phyloP scores from a whole-genome alignment of 2,797 vertebrate species.

The Galagoides demidoff region DNA sequence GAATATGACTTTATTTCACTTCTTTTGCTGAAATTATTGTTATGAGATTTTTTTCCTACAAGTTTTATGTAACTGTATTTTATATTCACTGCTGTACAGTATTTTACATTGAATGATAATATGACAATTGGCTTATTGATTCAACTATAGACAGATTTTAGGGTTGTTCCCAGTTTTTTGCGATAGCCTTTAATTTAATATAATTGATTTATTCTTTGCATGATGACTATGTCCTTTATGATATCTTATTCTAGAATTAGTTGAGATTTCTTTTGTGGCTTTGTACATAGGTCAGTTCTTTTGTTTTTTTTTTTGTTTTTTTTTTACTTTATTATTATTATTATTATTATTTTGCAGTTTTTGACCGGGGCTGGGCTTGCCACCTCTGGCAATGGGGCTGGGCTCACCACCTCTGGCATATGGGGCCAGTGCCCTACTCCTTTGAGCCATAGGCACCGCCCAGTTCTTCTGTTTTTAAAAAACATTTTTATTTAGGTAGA shows the following conservation, averaged over 20 bases:
- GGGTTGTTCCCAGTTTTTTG: background rate
- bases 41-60: background rate
- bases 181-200: background rate
- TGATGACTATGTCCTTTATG: background rate
- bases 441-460: no score
- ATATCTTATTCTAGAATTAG: constrained; percentile 1
- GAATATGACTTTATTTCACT: constrained; percentile 7
- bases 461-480: background rate
- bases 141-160: background rate
- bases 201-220: background rate
- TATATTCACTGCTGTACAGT: constrained; percentile 1
- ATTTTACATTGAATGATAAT: background rate
- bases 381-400: no score
- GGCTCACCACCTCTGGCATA: no score
- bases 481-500: constrained; percentile 3
- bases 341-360: no score
- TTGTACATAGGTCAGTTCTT: background rate
- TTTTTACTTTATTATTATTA: no score
- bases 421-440: no score
- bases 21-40: background rate
- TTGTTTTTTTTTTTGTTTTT: background rate
- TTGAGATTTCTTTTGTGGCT: background rate
- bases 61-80: background rate
- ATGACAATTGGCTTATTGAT: background rate
- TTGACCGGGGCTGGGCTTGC: no score